Evolutionary conservation across 2,113 vertebrate genomes (phyloP), one percentile per base, ranked within the genome.

Genomic region (Coracopsis vasa): DNA sequence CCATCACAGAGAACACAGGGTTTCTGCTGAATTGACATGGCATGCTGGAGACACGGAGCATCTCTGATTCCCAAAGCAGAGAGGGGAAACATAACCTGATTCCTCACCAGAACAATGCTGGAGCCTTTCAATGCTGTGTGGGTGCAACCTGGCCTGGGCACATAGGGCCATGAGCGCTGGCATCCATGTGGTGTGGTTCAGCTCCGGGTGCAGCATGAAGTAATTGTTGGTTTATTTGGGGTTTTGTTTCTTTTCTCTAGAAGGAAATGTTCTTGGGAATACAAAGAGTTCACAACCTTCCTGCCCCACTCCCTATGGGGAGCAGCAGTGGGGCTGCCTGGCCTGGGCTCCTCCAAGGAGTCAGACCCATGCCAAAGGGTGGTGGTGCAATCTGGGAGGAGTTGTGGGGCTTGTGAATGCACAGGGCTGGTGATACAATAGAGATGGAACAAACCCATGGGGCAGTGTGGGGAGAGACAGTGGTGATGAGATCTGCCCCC

Each of bases 1-100:
- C 1, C 45, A 27, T 47, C 31, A 0, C 1, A 44, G 44, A 24
- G 58, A 71, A 25, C 14, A 3, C 2, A 21, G 28, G 0, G 0
- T 17, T 51, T 24, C 12, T 48, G 28, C 12, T 33, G 56, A 18
- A 28, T 41, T 51, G 9, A 5, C 39, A 28, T 9, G 60, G 31
- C 44, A 16, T 0, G n/a, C 39, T 72, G 78, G 53, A 65, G 33
- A 1, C 47, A 23, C 7, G 1, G 2, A 29, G 3, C 24, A 27
- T 17, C 51, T 41, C 62, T 4, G 21, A 5, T 25, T 53, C 58
- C 53, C 48, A 20, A 48, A 61, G 39, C 19, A 72, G 51, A 27
- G 23, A 10, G 24, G 20, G 33, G 6, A 45, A 80, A 64, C 35
- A 12, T 0, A 8, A 14, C 16, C 35, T 6, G 23, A 8, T 45